phyloP scores from a whole-genome alignment of 2,888 invertebrate species.

The Epirrita christyi region DNA sequence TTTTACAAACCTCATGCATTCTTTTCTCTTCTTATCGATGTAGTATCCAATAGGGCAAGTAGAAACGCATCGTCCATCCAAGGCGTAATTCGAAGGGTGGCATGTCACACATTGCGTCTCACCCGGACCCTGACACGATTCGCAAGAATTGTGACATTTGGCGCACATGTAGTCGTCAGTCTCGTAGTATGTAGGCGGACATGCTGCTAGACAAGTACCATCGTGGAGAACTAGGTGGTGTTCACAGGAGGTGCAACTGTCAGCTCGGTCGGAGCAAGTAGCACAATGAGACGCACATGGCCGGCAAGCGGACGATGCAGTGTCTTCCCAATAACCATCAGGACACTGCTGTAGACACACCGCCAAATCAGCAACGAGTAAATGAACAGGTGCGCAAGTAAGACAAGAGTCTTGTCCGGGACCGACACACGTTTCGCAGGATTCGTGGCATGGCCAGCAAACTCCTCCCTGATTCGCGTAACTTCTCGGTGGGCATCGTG shows the following conservation, averaged over 20 bases:
- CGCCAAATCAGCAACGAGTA: slow-evolving; percentile 92
- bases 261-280: slow-evolving; percentile 92
- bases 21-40: slow-evolving; percentile 90
- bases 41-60: slow-evolving; percentile 91
- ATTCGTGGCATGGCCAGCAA: slow-evolving; percentile 95
- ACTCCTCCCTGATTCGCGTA: slow-evolving; percentile 92
- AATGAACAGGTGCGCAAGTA: slow-evolving; percentile 93
- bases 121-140: slow-evolving; percentile 91
- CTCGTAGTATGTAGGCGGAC: slow-evolving; percentile 92
- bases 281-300: slow-evolving; percentile 95
- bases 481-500: slow-evolving; percentile 93
- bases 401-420: slow-evolving; percentile 94
- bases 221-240: slow-evolving; percentile 93
- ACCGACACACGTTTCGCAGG: slow-evolving; percentile 95
- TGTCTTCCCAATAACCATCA: slow-evolving; percentile 93
- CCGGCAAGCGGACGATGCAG: slow-evolving; percentile 90
- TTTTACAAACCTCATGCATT: slow-evolving; percentile 87
- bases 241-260: slow-evolving; percentile 94
- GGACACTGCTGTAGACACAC: slow-evolving; percentile 87
- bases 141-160: slow-evolving; percentile 91
- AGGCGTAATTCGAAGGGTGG: slow-evolving; percentile 88
- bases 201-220: slow-evolving; percentile 92
- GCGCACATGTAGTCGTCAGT: slow-evolving; percentile 94
- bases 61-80: slow-evolving; percentile 89
- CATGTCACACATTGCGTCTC: slow-evolving; percentile 93